Evolutionary conservation across 2,113 vertebrate species (phyloP), one percentile per base, ranked within the genome.

Genomic region (Zosterops lateralis): DNA sequence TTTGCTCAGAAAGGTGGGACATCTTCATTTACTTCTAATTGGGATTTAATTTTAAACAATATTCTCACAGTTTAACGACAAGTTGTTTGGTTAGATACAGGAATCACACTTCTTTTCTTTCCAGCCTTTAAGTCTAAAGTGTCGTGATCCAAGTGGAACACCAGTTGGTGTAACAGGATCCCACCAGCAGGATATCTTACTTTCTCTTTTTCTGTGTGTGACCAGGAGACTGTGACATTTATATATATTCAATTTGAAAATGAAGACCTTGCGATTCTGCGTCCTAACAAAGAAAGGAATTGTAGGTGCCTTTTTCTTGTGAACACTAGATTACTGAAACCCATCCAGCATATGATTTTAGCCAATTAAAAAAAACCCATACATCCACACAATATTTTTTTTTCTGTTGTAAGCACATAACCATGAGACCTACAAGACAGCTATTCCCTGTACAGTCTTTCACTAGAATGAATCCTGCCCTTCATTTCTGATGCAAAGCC

Each of bases 1-100:
- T 87, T 74, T 77, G 29, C 47, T 87, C 20, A 84, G 38, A 77
- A 90, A 73, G 34, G 51, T 42, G 51, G 47, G 57, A 89, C 66
- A 62, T 78, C 81, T 87, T 64, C 14, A 18, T 17, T 75, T 68
- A 56, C 8, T 92, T 82, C 28, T 75, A 50, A 68, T 65, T 15
- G 47, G n/a, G 53, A 62, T 71, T 31, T 89, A 21, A 64, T 56
- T 86, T 87, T 56, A 67, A 92, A 77, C 12, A 36, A 31, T 24
- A 65, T 40, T 92, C 12, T 76, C 3, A 0, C 17, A 45, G 28
- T 58, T 82, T 15, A 78, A 67, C 12, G 2, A 58, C 4, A 64
- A 67, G 12, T 70, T 66, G 5, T 45, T 80, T 74, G 16, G 34
- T 47, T 80, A 75, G 26, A 10, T 36, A 60, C 17, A 81, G 58